These are phyloP conservation scores for Microctonus aethiopoides DNA, from an alignment of 2,888 invertebrate species.

Conservation along the genomic window DNA sequence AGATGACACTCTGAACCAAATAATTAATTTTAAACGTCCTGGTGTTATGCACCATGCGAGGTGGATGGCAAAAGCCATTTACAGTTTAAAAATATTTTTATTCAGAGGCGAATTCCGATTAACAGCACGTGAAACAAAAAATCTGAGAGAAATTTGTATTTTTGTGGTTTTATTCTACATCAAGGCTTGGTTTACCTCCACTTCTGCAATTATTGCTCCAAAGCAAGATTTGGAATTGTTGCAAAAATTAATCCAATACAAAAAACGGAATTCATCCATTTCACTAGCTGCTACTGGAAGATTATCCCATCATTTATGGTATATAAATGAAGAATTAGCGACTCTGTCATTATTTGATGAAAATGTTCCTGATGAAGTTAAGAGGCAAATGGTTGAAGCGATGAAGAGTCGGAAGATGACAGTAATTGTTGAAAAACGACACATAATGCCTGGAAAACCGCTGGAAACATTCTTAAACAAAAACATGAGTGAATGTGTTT, in stretches of 20 bases:
- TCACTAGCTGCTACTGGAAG: conserved; percentile 6
- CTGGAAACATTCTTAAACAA: not conserved
- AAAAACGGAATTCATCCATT: not conserved
- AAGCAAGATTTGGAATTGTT: conserved; percentile 7
- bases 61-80: conserved; percentile 52
- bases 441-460: not conserved
- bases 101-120: conserved; percentile 45
- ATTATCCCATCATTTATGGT: conserved; percentile 12
- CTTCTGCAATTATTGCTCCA: conserved; percentile 12
- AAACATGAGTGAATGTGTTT: not conserved
- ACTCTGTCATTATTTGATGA: no score
- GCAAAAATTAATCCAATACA: conserved; percentile 10
- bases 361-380: no score
- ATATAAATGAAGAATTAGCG: conserved; percentile 12
- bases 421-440: conserved; percentile 1
- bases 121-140: conserved; percentile 34
- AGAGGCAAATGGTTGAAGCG: not conserved
- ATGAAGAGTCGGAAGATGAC: not conserved
- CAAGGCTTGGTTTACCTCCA: conserved; percentile 40
- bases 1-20: conserved; percentile 35
- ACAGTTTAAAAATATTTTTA: conserved; percentile 50
- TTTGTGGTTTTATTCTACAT: conserved; percentile 44
- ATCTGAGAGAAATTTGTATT: conserved; percentile 42
- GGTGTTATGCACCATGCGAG: conserved; percentile 50
- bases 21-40: conserved; percentile 31